Evolutionary conservation across 1,140 invertebrate species (phyloP).

Genomic region (Neelides sp.): DNA sequence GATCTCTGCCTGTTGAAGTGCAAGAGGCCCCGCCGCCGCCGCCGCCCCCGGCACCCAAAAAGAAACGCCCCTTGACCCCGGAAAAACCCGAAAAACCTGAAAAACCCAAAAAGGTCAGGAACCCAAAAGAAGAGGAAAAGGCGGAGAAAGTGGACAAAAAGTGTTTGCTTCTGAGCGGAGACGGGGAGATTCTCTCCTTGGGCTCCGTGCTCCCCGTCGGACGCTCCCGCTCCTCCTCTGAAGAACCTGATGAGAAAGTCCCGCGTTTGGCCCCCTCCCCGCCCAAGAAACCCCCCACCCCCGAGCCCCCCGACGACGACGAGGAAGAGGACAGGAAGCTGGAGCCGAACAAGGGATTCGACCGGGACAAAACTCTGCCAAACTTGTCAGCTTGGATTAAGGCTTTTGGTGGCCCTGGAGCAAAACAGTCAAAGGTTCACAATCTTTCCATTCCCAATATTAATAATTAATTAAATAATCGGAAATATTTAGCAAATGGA

Average conservation of each 20-base stretch:
- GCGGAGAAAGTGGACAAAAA: slow-evolving; percentile 30
- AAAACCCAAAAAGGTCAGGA: no score
- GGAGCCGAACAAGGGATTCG: slow-evolving; percentile 35
- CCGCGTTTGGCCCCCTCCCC: no score
- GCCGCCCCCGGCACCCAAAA: background rate
- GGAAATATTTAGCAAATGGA: no score
- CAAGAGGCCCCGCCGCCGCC: background rate
- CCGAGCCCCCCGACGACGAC: slow-evolving; percentile 38
- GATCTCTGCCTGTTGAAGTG: no score
- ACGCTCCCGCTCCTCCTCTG: no score
- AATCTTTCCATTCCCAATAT: no score
- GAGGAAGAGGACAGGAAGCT: slow-evolving; percentile 35
- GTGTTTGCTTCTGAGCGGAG: slow-evolving; percentile 24
- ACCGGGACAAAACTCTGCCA: slow-evolving; percentile 56
- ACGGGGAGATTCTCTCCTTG: slow-evolving; percentile 30
- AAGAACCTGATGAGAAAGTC: no score
- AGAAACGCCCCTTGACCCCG: slow-evolving; percentile 7
- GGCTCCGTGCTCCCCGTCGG: slow-evolving; percentile 28
- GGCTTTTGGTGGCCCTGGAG: slow-evolving; percentile 62
- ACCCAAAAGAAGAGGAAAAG: no score
- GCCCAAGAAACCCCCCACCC: no score
- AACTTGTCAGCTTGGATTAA: slow-evolving; percentile 82
- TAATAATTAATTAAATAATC: no score
- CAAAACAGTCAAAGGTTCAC: no score
- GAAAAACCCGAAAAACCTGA: no score